Percentiles rank a stretch among this genome's conserved stretches.
These are phyloP conservation scores for Platynereis dumerilii DNA, from an alignment of 2,888 invertebrate species.

Conservation along the genomic window DNA sequence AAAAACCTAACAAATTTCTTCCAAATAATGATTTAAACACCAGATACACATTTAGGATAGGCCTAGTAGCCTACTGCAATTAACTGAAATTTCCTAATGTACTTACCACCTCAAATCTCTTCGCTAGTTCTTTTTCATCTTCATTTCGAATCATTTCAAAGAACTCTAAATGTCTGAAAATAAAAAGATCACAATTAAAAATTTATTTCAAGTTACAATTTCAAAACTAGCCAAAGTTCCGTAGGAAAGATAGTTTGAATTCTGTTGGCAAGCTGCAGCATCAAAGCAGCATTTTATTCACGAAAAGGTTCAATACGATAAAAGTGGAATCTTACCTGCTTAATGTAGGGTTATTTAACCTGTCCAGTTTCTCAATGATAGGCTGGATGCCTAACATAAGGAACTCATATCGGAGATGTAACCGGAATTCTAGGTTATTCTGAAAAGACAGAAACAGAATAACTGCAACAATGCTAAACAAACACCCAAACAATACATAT, in stretches of 20 bases:
- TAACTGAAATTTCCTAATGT: neutral
- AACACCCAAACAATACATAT: too few relatives aligned
- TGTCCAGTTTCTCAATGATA: slow-evolving; percentile 88
- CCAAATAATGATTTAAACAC: too few relatives aligned
- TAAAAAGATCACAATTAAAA: neutral
- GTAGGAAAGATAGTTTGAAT: neutral
- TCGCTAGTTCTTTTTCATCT: slow-evolving; percentile 91
- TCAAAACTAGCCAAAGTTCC: neutral
- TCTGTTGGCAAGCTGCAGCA: too few relatives aligned
- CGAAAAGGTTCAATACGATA: neutral
- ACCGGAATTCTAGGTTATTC: slow-evolving; percentile 84
- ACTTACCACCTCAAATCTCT: slow-evolving; percentile 80
- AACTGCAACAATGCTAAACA: too few relatives aligned
- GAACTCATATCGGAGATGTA: slow-evolving; percentile 94
- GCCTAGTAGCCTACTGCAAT: too few relatives aligned
- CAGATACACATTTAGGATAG: too few relatives aligned
- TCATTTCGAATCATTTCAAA: slow-evolving; percentile 98
- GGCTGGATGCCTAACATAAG: slow-evolving; percentile 96
- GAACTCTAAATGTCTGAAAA: slow-evolving; percentile 87
- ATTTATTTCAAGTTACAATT: neutral
- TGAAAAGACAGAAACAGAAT: slow-evolving; percentile 41
- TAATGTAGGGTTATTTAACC: slow-evolving; percentile 91
- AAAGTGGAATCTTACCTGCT: slow-evolving; percentile 68
- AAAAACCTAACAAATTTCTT: too few relatives aligned
- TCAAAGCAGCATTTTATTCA: too few relatives aligned